A percentile compares a stretch with the other conserved stretches of the same genome.
Evolutionary conservation across 2,113 vertebrate genomes (phyloP).

Genomic region (Oncorhynchus clarkii): DNA sequence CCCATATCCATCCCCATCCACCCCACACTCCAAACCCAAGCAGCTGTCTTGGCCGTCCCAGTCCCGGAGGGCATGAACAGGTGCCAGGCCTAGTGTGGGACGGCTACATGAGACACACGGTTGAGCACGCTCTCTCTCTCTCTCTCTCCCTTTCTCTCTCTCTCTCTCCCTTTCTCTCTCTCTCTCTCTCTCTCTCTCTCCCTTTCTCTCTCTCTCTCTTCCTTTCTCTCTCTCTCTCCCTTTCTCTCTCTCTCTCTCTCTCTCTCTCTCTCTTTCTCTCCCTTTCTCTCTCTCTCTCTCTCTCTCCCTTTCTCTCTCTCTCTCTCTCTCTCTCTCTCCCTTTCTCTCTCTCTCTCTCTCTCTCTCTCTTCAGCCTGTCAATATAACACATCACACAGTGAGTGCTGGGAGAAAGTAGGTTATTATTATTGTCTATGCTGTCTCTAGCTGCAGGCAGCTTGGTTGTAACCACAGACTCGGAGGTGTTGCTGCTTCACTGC

Average conservation of each 20-base stretch:
- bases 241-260: too few species aligned
- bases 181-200: constrained; percentile 37
- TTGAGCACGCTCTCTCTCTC: constrained; percentile 48
- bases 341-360: constrained; percentile 36
- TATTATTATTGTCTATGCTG: constrained; percentile 9
- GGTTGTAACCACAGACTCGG: constrained; percentile 22
- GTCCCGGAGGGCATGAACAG: constrained; percentile 72
- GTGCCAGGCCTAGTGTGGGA: constrained; percentile 54
- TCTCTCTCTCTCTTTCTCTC: too few species aligned
- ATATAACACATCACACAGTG: constrained; percentile 37
- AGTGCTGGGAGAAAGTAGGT: background rate
- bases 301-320: too few species aligned
- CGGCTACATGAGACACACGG: constrained; percentile 63
- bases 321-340: background rate
- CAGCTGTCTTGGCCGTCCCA: constrained; percentile 71
- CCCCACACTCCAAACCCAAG: constrained; percentile 62
- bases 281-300: too few species aligned
- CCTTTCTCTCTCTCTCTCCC: too few species aligned
- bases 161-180: constrained; percentile 39
- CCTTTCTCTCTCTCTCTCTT: constrained; percentile 31
- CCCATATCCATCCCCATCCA: too few species aligned
- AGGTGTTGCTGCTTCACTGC: background rate
- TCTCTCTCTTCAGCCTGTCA: constrained; percentile 33
- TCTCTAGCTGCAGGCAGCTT: constrained; percentile 39
- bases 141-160: constrained; percentile 40